Conservation (phyloP, 2,113 vertebrate species). For the Prochilodus magdalenae region DNA sequence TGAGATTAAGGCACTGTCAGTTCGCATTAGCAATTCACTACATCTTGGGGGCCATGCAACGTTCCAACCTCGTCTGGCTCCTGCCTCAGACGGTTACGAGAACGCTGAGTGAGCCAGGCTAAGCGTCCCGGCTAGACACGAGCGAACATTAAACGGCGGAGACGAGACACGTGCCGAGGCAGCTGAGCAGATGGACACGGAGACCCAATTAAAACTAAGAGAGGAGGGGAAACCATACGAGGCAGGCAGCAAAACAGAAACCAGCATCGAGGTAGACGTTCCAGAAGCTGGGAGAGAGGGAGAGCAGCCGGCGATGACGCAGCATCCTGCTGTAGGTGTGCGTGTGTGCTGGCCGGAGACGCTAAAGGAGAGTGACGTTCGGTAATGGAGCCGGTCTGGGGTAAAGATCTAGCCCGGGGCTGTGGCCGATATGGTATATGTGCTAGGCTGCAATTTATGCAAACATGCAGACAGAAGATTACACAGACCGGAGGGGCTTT, state of each 20-base stretch:
- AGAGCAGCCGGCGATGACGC: conserved; percentile 12
- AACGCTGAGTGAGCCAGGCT: not conserved
- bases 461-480: not conserved
- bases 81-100: conserved; percentile 7
- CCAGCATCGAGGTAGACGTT: conserved; percentile 2
- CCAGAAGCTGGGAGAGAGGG: conserved; percentile 1
- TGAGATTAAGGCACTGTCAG: conserved; percentile 28
- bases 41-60: not conserved
- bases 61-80: not conserved
- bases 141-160: conserved; percentile 61
- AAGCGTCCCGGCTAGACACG: conserved; percentile 41
- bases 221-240: conserved; percentile 54
- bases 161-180: conserved; percentile 36
- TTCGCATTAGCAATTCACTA: conserved; percentile 27
- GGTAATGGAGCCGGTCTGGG: not conserved
- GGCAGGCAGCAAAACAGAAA: conserved; percentile 34
- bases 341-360: not conserved
- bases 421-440: not conserved
- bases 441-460: not conserved
- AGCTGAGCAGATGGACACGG: conserved; percentile 71
- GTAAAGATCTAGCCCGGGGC: not conserved
- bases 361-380: not conserved
- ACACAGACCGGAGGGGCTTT: not conserved
- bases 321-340: not conserved
- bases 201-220: conserved; percentile 55